phyloP scores from a whole-genome alignment of 2,797 vertebrate genomes.

The Parambassis ranga region DNA sequence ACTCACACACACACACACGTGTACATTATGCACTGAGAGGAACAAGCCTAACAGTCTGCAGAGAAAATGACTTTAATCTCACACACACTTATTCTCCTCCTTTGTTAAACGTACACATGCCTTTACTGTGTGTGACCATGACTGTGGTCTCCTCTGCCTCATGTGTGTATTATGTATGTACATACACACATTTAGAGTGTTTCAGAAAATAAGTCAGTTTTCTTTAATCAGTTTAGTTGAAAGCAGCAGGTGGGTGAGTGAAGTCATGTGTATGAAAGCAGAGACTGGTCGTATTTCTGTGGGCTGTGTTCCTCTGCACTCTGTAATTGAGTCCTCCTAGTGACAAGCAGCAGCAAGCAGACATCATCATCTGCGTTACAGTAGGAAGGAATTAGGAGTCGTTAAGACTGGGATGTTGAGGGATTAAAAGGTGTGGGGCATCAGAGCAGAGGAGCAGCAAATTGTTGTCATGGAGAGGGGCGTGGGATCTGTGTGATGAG shows the following conservation, averaged over 20 bases:
- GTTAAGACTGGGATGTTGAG: conserved; percentile 37
- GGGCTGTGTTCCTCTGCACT: neutral
- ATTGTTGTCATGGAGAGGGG: conserved; percentile 49
- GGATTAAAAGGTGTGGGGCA: conserved; percentile 48
- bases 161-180: too few species aligned
- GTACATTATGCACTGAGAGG: neutral
- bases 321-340: neutral
- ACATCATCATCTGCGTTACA: neutral
- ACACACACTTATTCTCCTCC: neutral
- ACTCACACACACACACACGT: conserved; percentile 20
- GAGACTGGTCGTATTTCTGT: neutral
- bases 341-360: neutral
- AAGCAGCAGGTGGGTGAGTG: neutral
- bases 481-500: neutral
- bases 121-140: too few species aligned
- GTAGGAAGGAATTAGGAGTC: conserved; percentile 40
- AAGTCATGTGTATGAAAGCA: neutral
- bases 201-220: too few species aligned
- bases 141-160: too few species aligned
- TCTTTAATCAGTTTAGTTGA: too few species aligned
- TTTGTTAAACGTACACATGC: too few species aligned
- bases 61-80: neutral
- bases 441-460: conserved; percentile 38
- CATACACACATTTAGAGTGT: too few species aligned
- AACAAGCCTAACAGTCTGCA: neutral